Percentiles rank a stretch among this genome's conserved stretches.
Evolutionary conservation across 2,797 vertebrate genomes (phyloP).

Genomic region (Linurgus olivaceus): DNA sequence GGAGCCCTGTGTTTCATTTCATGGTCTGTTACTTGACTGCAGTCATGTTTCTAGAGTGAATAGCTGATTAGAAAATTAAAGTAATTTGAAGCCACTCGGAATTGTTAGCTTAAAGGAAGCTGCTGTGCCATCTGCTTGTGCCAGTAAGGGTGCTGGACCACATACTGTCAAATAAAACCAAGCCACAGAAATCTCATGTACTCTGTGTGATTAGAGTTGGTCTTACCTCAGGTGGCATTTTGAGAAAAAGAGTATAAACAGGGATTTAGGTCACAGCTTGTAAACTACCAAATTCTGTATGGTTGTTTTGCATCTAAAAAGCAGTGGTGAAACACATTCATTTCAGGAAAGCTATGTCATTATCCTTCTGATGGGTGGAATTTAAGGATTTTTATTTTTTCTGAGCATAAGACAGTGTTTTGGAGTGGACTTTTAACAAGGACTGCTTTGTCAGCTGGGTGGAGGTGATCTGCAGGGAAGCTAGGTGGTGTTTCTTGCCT

Average conservation of each 20-base stretch:
- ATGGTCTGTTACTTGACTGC: neutral
- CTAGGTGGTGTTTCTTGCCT: neutral
- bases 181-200: neutral
- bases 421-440: neutral
- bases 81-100: neutral
- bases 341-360: neutral
- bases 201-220: neutral
- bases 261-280: neutral
- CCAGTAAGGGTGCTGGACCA: neutral
- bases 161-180: neutral
- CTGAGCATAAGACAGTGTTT: neutral
- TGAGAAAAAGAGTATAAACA: neutral
- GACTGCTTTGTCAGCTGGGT: neutral
- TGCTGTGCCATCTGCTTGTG: neutral
- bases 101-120: neutral
- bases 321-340: rapidly evolving
- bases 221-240: neutral
- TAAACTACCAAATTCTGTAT: neutral
- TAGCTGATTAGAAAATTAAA: neutral
- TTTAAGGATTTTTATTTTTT: neutral
- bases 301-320: neutral
- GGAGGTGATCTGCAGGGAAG: neutral
- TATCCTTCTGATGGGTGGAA: neutral
- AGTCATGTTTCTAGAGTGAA: neutral
- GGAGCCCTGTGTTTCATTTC: neutral